A percentile compares a stretch with the other conserved stretches of the same genome.
phyloP scores from a whole-genome alignment of 1,140 invertebrate species.

The Archivesica marissinica region DNA sequence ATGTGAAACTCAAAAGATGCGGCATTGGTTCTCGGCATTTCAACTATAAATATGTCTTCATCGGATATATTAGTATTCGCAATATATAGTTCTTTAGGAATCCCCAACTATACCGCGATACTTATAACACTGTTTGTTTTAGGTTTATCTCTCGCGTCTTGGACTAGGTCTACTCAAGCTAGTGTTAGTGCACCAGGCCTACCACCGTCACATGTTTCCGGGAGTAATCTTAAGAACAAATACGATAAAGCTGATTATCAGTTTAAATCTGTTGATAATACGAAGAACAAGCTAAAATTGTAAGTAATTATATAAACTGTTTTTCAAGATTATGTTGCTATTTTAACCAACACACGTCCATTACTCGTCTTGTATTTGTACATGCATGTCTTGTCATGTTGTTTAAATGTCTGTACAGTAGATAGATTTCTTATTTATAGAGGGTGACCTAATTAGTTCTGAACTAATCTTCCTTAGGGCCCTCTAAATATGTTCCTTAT shows the following conservation, averaged over 20 bases:
- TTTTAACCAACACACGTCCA: background rate
- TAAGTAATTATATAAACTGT: background rate
- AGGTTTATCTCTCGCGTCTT: background rate
- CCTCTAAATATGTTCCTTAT: no score
- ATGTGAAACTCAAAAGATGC: background rate
- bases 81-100: background rate
- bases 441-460: no score
- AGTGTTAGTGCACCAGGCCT: slow-evolving; percentile 10
- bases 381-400: no score
- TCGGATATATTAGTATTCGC: background rate
- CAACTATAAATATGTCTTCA: background rate
- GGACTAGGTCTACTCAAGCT: background rate
- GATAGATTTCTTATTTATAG: no score
- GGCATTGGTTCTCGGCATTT: no score
- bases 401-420: no score
- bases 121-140: slow-evolving; percentile 2
- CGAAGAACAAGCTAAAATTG: background rate
- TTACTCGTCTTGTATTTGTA: background rate
- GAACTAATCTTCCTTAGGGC: no score
- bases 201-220: slow-evolving; percentile 3
- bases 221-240: slow-evolving; percentile 49
- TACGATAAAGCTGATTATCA: slow-evolving; percentile 36
- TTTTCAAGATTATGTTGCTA: background rate
- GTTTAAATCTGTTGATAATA: slow-evolving; percentile 3
- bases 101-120: background rate